Evolutionary conservation across 2,797 vertebrate genomes (phyloP), one percentile per base, ranked within the genome.

Genomic region (Discoglossus pictus): DNA sequence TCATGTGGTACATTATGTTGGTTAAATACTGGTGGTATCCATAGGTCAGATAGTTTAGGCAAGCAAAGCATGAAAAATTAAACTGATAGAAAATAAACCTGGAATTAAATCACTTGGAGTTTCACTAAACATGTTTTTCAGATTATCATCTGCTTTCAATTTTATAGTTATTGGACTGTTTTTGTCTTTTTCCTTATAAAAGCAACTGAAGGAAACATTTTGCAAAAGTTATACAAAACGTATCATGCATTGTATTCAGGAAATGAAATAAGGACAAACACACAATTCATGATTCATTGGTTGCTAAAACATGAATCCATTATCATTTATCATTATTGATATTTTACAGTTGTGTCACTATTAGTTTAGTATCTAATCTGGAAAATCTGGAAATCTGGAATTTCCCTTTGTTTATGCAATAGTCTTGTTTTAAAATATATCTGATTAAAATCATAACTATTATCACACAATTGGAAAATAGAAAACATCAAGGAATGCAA

Each of bases 211-310:
- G 18, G 17, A 46, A 46, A 23, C 43, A 17, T 46, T 18, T 46
- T 21, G 21, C 21, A 46, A 46, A 21, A 46, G 43, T 20, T 46
- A 20, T 46, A 46, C 43, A 46, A 46, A 46, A 20, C 43, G 17
- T 16, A 46, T 21, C 43, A 46, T 20, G 8, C 43, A 20, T 20
- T 46, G 18, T 31, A 4, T 21, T 46, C 21, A 20, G 21, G 16
- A 46, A 46, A 46, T 46, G 20, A 46, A 46, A 46, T 46, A 21
- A 20, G 43, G 43, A 18, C 17, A 21, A 6, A 23, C 17, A 6
- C 18, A 46, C 43, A 46, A 20, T 10, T 20, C 8, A 4, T 31
- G 27, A 8, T 31, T 31, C n/a, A n/a, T n/a, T n/a, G n/a, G n/a
- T n/a, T n/a, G n/a, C n/a, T n/a, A n/a, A n/a, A n/a, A n/a, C n/a